Conservation (phyloP, 2,888 invertebrate genomes). For the Dermolepida albohirtum region DNA sequence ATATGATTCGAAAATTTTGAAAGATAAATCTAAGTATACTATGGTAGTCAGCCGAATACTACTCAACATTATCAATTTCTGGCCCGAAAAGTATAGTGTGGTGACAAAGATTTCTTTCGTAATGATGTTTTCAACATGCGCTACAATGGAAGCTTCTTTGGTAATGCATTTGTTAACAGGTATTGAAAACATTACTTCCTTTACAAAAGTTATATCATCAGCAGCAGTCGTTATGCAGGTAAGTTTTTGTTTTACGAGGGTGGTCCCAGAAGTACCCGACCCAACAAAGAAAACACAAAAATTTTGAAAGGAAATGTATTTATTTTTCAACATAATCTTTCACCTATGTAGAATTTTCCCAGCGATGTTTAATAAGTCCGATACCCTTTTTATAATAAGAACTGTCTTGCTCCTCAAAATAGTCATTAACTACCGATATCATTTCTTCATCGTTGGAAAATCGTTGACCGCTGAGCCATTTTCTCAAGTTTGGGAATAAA, state of each 20-base stretch:
- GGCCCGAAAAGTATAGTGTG: slow-evolving; percentile 26
- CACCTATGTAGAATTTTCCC: too few relatives aligned
- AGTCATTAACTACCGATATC: too few relatives aligned
- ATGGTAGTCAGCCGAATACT: slow-evolving; percentile 26
- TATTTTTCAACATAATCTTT: too few relatives aligned
- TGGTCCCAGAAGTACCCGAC: too few relatives aligned
- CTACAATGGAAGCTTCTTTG: slow-evolving; percentile 32
- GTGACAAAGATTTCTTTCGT: slow-evolving; percentile 10
- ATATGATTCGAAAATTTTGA: slow-evolving; percentile 9
- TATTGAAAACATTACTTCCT: slow-evolving; percentile 23
- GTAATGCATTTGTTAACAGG: slow-evolving; percentile 27
- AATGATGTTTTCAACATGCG: slow-evolving; percentile 29
- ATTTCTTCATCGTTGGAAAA: too few relatives aligned
- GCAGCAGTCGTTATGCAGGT: slow-evolving; percentile 39
- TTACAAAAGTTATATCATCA: slow-evolving; percentile 36
- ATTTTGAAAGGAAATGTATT: too few relatives aligned
- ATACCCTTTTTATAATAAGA: too few relatives aligned
- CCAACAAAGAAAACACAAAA: too few relatives aligned
- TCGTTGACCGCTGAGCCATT: too few relatives aligned
- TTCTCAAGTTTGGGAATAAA: too few relatives aligned
- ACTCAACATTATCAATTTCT: slow-evolving; percentile 35
- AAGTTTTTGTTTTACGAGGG: slow-evolving; percentile 5
- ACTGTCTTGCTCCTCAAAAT: too few relatives aligned
- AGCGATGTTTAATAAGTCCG: too few relatives aligned
- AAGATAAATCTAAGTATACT: slow-evolving; percentile 32